These are phyloP conservation scores for Equus quagga DNA, from an alignment of 2,113 vertebrate species.

Conservation along the genomic window DNA sequence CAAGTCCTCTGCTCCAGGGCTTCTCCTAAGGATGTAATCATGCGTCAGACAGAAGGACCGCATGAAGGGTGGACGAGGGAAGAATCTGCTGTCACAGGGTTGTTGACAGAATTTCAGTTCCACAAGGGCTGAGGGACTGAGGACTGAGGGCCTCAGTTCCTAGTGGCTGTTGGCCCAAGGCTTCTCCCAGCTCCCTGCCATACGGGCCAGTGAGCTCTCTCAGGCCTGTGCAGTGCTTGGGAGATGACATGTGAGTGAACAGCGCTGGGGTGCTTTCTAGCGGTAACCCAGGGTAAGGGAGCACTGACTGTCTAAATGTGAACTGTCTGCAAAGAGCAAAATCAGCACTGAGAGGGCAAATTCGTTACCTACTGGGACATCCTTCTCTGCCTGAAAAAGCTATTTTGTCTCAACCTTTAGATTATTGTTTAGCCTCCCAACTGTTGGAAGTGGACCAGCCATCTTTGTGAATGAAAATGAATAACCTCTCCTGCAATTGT, in stretches of 20 bases:
- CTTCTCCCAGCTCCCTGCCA: background rate
- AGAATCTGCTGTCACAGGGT: background rate
- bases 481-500: background rate
- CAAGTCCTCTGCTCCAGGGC: background rate
- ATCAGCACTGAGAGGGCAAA: background rate
- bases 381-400: background rate
- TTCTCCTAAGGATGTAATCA: background rate
- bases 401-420: background rate
- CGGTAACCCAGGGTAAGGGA: background rate
- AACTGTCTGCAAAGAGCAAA: background rate
- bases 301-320: background rate
- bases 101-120: background rate
- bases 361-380: background rate
- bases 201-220: background rate
- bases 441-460: background rate
- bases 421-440: background rate
- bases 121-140: background rate
- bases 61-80: background rate
- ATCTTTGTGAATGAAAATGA: background rate
- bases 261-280: background rate
- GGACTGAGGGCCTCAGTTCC: background rate
- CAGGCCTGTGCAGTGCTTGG: background rate
- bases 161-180: background rate
- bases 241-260: background rate
- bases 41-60: background rate